Percentiles rank a stretch among this genome's conserved stretches.
Conservation (phyloP, 2,113 vertebrate species). For the Zosterops pallidus region DNA sequence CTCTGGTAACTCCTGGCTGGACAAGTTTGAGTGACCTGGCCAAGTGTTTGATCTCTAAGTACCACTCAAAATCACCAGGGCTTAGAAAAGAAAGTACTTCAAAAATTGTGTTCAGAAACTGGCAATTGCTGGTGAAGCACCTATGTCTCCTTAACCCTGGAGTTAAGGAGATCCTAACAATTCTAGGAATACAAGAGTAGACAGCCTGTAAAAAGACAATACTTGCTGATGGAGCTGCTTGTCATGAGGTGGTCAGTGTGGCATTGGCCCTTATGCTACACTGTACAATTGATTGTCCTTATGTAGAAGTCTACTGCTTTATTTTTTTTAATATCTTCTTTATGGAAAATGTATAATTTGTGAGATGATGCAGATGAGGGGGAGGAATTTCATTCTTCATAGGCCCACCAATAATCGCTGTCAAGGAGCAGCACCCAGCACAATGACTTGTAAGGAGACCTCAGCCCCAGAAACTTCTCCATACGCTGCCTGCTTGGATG, state of each 20-base stretch:
- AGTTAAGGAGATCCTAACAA: neutral
- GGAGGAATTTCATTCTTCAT: neutral
- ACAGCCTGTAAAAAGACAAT: neutral
- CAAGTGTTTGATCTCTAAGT: neutral
- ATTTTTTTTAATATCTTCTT: neutral
- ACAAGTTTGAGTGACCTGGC: neutral
- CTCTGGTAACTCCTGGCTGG: neutral
- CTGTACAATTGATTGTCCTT: fast-evolving
- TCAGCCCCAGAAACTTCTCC: neutral
- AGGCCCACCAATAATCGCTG: neutral
- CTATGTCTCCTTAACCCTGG: neutral
- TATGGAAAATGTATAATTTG: neutral
- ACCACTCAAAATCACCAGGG: neutral
- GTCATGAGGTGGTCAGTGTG: neutral
- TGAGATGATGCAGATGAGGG: neutral
- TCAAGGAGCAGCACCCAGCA: neutral
- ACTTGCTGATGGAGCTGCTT: neutral
- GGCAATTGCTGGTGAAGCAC: neutral
- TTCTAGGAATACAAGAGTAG: neutral
- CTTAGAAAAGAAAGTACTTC: neutral
- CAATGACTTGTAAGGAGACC: neutral
- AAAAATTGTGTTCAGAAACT: neutral
- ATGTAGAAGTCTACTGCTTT: neutral
- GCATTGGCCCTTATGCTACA: neutral
- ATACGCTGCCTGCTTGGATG: fast-evolving